A percentile compares a stretch with the other conserved stretches of the same genome.
Evolutionary conservation across 1,140 invertebrate species (phyloP).

Genomic region (Heliconius nattereri): DNA sequence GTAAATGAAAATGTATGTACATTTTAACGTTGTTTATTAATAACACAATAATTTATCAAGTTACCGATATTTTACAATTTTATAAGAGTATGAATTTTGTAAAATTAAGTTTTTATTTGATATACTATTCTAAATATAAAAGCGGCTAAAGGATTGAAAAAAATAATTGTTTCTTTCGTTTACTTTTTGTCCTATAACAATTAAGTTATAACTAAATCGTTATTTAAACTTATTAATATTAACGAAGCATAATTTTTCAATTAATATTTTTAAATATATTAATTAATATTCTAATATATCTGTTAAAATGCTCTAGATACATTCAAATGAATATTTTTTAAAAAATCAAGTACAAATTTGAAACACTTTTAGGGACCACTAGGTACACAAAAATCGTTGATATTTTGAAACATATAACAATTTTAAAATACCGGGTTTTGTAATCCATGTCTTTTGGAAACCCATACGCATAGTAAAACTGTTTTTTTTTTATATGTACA

Average conservation of each 20-base stretch:
- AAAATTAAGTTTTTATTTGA: neutral
- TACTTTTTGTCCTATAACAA: neutral
- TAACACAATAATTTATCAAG: neutral
- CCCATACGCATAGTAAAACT: no score
- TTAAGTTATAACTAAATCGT: neutral
- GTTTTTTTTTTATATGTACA: no score
- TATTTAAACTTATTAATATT: neutral
- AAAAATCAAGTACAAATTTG: neutral
- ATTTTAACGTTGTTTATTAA: neutral
- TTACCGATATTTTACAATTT: neutral
- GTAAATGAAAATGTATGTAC: neutral
- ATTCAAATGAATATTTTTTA: neutral
- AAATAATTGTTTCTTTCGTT: neutral
- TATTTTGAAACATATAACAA: neutral
- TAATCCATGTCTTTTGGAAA: no score
- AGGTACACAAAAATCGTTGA: neutral
- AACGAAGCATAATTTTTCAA: neutral
- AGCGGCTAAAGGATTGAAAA: neutral
- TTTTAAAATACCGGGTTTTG: neutral
- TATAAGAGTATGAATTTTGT: no score
- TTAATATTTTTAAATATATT: neutral
- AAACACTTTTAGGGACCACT: neutral
- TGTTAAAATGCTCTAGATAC: neutral
- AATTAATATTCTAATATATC: no score
- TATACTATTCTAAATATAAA: neutral